Percentiles rank a stretch among this genome's conserved stretches.
Conservation (phyloP, 2,113 vertebrate species). For the Salminus brasiliensis region DNA sequence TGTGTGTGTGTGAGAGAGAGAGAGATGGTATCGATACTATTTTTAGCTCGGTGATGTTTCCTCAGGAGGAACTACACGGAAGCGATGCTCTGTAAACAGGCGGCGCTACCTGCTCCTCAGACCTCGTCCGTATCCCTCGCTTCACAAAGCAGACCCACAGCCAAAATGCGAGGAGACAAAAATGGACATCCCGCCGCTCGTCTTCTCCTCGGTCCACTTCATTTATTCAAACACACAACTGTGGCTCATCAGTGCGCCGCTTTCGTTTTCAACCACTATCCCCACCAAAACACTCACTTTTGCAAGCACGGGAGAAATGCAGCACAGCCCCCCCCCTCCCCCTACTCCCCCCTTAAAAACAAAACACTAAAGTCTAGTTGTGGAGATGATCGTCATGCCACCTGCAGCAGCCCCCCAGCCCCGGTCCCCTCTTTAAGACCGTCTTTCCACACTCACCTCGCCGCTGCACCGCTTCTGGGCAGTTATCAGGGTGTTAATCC, state of each 20-base stretch:
- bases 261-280: not conserved
- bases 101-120: slow-evolving; percentile 33
- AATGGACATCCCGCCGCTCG: not conserved
- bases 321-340: not conserved
- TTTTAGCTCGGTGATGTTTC: slow-evolving; percentile 45
- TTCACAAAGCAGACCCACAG: not conserved
- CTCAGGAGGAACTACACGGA: slow-evolving; percentile 31
- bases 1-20: not conserved
- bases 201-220: not conserved
- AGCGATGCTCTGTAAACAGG: slow-evolving; percentile 31
- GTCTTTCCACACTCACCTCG: not conserved
- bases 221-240: not conserved
- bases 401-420: too few relatives aligned
- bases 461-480: not conserved
- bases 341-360: too few relatives aligned
- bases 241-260: not conserved
- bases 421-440: not conserved
- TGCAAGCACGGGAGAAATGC: not conserved
- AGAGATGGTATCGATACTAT: slow-evolving; percentile 48
- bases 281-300: not conserved
- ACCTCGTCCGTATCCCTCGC: not conserved
- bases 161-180: too few relatives aligned
- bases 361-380: not conserved
- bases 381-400: not conserved
- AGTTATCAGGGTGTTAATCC: slow-evolving; percentile 6